Evolutionary conservation across 92 coral and sea anemone species (phyloP).

Genomic region (Phenganax marumi): DNA sequence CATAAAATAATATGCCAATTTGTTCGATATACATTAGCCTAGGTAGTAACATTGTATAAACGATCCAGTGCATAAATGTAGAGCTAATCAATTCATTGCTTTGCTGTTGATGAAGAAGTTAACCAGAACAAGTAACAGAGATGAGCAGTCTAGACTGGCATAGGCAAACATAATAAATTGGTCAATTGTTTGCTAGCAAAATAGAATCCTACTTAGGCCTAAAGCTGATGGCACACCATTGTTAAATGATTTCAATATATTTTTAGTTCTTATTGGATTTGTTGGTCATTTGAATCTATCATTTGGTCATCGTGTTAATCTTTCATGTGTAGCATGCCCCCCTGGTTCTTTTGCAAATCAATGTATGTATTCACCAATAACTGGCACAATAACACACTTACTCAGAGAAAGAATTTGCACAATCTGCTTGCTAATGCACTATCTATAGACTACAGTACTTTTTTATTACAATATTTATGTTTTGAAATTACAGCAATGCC

Average conservation of each 20-base stretch:
- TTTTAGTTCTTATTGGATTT: conserved; percentile 24
- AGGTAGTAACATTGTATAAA: no score
- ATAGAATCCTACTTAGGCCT: not conserved
- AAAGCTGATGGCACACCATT: not conserved
- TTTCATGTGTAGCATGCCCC: conserved; percentile 28
- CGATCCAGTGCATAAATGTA: no score
- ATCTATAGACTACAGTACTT: not conserved
- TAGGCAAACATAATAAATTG: no score
- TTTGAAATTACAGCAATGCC: conserved; percentile 56
- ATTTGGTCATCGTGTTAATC: not conserved
- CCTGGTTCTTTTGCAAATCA: conserved; percentile 25
- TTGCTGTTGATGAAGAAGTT: no score
- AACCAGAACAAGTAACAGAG: no score
- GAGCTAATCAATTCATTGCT: no score
- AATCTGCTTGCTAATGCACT: not conserved
- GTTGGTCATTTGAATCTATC: conserved; percentile 24
- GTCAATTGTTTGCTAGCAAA: no score
- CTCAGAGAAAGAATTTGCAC: not conserved
- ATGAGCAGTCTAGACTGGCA: no score
- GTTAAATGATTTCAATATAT: not conserved
- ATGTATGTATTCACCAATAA: conserved; percentile 13
- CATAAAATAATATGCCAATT: no score
- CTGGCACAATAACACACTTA: not conserved
- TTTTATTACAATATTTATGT: not conserved
- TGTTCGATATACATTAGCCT: no score